Evolutionary conservation across 2,113 vertebrate genomes (phyloP).

Genomic region (Tonatia bakeri): DNA sequence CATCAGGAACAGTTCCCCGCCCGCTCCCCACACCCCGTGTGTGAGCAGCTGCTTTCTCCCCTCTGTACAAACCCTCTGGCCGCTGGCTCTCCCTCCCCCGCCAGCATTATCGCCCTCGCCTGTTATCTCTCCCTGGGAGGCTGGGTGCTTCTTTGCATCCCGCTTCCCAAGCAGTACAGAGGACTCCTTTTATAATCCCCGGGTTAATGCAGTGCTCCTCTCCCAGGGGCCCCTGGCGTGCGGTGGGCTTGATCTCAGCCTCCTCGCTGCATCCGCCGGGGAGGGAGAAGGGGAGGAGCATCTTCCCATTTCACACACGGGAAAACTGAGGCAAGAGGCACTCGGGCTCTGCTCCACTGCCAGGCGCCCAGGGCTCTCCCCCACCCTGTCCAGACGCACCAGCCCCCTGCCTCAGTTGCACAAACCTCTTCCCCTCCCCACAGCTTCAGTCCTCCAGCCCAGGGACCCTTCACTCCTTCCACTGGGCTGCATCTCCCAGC

Average conservation of each 20-base stretch:
- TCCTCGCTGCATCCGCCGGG: neutral
- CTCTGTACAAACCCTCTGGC: neutral
- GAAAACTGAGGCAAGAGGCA: neutral
- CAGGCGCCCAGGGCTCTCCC: neutral
- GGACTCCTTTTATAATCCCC: neutral
- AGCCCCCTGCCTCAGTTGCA: neutral
- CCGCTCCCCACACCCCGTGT: accelerated
- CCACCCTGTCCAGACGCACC: too few species aligned
- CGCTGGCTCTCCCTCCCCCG: neutral
- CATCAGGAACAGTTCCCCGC: neutral
- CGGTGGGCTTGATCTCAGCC: neutral
- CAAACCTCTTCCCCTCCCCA: neutral
- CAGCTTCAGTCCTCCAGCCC: neutral
- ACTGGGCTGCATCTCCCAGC: neutral
- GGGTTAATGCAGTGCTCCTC: neutral
- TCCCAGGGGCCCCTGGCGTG: accelerated
- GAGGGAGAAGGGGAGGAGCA: neutral
- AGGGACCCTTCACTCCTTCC: neutral
- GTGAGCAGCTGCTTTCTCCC: neutral
- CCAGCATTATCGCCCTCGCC: accelerated
- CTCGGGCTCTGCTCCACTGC: neutral
- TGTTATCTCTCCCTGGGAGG: constrained; percentile 23
- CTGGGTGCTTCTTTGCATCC: neutral
- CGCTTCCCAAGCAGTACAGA: accelerated
- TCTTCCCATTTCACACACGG: neutral